Conservation (phyloP, 2,888 invertebrate genomes). For the Pyralis farinalis region DNA sequence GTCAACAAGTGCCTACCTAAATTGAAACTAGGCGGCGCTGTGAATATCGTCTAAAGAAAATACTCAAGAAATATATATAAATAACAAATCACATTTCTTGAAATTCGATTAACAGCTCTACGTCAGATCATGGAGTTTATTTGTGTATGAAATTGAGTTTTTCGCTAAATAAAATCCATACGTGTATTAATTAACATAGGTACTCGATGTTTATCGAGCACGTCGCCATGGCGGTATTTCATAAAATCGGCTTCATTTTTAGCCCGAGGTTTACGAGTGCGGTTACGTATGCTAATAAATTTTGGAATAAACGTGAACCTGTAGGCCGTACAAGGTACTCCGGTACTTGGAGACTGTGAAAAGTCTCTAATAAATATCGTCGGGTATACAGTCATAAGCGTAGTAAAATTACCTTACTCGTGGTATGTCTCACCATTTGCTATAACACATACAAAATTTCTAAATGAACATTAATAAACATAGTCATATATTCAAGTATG, state of each 20-base stretch:
- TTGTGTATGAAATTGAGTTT: slow-evolving; percentile 56
- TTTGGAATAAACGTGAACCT: not conserved
- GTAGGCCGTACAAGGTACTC: not conserved
- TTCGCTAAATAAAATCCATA: slow-evolving; percentile 49
- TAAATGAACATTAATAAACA: no score
- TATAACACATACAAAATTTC: no score
- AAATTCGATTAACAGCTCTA: slow-evolving; percentile 14
- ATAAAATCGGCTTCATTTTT: slow-evolving; percentile 35
- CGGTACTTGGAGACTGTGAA: not conserved
- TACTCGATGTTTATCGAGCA: slow-evolving; percentile 40
- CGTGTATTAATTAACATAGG: slow-evolving; percentile 54
- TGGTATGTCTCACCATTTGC: no score
- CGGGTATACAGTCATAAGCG: no score
- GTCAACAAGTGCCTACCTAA: no score
- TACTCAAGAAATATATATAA: no score
- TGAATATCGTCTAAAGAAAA: no score
- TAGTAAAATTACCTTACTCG: no score
- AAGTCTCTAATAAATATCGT: slow-evolving; percentile 1
- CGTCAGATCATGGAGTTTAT: slow-evolving; percentile 29
- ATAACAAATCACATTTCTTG: slow-evolving; percentile 8
- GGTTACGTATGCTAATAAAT: slow-evolving; percentile 16
- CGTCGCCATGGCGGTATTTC: slow-evolving; percentile 36
- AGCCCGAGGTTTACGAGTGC: slow-evolving; percentile 20
- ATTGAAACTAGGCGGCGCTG: no score
- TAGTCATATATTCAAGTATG: no score